Conservation (phyloP, 2,797 vertebrate species). For the Menidia menidia region DNA sequence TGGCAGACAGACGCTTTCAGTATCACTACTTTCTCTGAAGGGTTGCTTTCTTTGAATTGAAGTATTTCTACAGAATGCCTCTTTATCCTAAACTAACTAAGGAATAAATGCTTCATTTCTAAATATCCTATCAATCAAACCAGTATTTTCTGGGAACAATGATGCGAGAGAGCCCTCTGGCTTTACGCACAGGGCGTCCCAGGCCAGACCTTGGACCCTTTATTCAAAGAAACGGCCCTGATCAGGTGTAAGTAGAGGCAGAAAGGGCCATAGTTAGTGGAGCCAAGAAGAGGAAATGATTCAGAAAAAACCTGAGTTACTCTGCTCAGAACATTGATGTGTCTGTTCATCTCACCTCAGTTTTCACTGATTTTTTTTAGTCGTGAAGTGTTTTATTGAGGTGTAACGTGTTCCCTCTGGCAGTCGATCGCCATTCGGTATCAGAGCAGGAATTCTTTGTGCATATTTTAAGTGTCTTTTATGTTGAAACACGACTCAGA, state of each 20-base stretch:
- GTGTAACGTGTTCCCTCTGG: neutral
- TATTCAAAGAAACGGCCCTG: neutral
- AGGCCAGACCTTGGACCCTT: neutral
- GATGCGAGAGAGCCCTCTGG: constrained; percentile 37
- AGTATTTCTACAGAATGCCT: neutral
- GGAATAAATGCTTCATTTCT: neutral
- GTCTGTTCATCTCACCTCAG: neutral
- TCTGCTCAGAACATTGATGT: neutral
- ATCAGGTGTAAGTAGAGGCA: neutral
- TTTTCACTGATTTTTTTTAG: neutral
- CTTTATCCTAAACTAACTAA: neutral
- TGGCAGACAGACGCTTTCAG: neutral
- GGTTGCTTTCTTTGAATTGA: neutral
- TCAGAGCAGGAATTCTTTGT: too few species aligned
- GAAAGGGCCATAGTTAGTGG: neutral
- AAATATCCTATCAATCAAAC: neutral
- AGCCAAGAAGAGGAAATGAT: too few species aligned
- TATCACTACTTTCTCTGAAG: neutral
- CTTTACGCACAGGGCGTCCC: constrained; percentile 10
- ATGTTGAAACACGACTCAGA: too few species aligned
- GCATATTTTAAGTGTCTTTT: too few species aligned
- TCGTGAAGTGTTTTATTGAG: neutral
- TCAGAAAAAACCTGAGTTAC: too few species aligned
- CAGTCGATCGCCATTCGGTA: too few species aligned
- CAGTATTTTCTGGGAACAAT: neutral